These are phyloP conservation scores for Thermophis baileyi DNA, from an alignment of 2,113 vertebrate species.

Conservation along the genomic window DNA sequence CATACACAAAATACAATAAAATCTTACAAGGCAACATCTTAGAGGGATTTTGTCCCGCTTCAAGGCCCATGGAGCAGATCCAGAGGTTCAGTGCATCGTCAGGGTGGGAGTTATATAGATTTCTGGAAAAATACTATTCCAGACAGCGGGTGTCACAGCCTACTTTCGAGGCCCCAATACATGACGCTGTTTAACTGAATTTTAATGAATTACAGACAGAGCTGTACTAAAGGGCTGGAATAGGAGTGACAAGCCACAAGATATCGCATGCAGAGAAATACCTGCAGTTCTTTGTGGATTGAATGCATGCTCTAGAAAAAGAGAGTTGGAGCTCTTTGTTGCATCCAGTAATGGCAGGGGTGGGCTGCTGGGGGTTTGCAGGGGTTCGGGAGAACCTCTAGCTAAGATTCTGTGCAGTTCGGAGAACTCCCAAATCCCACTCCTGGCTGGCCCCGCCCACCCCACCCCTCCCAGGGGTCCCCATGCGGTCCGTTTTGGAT, in stretches of 20 bases:
- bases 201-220: neutral
- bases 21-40: neutral
- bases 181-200: neutral
- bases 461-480: too few relatives aligned
- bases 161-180: neutral
- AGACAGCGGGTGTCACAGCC: neutral
- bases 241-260: neutral
- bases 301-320: too few relatives aligned
- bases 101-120: neutral
- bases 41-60: neutral
- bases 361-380: too few relatives aligned
- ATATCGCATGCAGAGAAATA: neutral
- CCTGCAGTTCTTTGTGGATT: neutral
- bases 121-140: neutral
- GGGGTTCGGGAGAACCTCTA: too few relatives aligned
- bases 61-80: neutral
- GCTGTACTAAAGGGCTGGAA: neutral
- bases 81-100: neutral
- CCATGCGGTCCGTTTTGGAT: too few relatives aligned
- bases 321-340: neutral
- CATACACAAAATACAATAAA: neutral
- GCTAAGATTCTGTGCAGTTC: too few relatives aligned
- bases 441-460: too few relatives aligned
- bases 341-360: neutral
- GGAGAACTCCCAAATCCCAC: too few relatives aligned